Conservation (phyloP, 2,113 vertebrate genomes). For the Scomber scombrus region DNA sequence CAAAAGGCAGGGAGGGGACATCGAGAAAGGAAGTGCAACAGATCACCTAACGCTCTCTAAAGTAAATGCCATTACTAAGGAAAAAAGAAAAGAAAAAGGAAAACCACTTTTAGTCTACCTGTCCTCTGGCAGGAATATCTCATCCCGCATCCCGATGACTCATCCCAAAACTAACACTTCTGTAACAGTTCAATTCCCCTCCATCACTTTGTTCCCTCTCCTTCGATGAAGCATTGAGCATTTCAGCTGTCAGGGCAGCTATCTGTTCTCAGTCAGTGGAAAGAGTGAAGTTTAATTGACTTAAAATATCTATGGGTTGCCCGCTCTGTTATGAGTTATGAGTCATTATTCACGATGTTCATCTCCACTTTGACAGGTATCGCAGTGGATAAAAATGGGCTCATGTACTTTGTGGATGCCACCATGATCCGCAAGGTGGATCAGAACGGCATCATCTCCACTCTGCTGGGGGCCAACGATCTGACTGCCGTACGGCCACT, state of each 20-base stretch:
- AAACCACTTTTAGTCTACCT: slow-evolving; percentile 46
- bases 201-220: slow-evolving; percentile 65
- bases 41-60: slow-evolving; percentile 33
- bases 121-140: slow-evolving; percentile 59
- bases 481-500: slow-evolving; percentile 93
- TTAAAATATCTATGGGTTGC: slow-evolving; percentile 56
- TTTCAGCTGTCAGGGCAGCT: slow-evolving; percentile 65
- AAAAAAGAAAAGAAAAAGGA: background rate
- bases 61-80: background rate
- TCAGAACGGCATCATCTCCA: slow-evolving; percentile 99
- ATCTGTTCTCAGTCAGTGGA: slow-evolving; percentile 53
- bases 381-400: slow-evolving; percentile 97
- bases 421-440: slow-evolving; percentile 99
- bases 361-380: slow-evolving; percentile 87
- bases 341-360: slow-evolving; percentile 53
- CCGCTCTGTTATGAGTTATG: slow-evolving; percentile 55
- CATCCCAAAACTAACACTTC: slow-evolving; percentile 74
- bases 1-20: slow-evolving; percentile 11
- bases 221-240: slow-evolving; percentile 61
- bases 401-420: slow-evolving; percentile 99
- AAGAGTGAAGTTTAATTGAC: slow-evolving; percentile 72
- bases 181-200: slow-evolving; percentile 59
- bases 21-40: slow-evolving; percentile 25
- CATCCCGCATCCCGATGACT: slow-evolving; percentile 64
- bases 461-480: slow-evolving; percentile 97